Evolutionary conservation across 2,888 invertebrate genomes (phyloP).

Genomic region (Acleris sparsana): DNA sequence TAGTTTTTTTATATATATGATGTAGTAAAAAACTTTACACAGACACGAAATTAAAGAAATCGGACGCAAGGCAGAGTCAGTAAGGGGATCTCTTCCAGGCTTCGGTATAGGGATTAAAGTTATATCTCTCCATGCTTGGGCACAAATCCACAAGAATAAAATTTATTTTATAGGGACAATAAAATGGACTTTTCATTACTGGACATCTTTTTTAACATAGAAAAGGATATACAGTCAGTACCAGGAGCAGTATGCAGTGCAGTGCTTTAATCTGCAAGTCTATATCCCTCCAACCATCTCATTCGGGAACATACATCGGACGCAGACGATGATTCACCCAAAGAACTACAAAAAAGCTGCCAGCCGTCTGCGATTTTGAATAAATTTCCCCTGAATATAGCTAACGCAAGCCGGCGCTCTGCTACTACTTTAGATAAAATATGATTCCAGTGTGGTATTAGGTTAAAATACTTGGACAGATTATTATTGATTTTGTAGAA

Average conservation of each 20-base stretch:
- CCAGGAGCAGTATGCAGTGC: neutral
- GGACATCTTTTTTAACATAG: constrained; percentile 21
- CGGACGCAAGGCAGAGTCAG: constrained; percentile 29
- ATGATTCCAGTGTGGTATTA: no score
- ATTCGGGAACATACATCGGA: no score
- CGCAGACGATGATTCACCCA: no score
- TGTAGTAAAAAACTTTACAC: constrained; percentile 40
- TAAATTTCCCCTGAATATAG: no score
- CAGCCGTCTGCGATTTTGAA: no score
- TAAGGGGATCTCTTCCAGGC: constrained; percentile 17
- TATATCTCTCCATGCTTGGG: constrained; percentile 41
- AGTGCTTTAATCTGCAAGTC: no score
- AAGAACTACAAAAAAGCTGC: no score
- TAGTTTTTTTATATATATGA: constrained; percentile 38
- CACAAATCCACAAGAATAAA: constrained; percentile 30
- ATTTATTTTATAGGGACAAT: constrained; percentile 32
- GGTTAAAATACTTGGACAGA: no score
- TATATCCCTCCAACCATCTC: no score
- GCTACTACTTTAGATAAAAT: no score
- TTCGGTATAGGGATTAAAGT: constrained; percentile 41
- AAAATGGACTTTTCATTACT: constrained; percentile 29
- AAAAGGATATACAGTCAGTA: constrained; percentile 17
- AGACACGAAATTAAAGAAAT: constrained; percentile 41
- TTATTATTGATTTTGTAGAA: no score
- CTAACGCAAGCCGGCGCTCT: no score